These are phyloP conservation scores for Sarcophaga carnaria DNA, from an alignment of 2,888 invertebrate genomes.

Conservation along the genomic window DNA sequence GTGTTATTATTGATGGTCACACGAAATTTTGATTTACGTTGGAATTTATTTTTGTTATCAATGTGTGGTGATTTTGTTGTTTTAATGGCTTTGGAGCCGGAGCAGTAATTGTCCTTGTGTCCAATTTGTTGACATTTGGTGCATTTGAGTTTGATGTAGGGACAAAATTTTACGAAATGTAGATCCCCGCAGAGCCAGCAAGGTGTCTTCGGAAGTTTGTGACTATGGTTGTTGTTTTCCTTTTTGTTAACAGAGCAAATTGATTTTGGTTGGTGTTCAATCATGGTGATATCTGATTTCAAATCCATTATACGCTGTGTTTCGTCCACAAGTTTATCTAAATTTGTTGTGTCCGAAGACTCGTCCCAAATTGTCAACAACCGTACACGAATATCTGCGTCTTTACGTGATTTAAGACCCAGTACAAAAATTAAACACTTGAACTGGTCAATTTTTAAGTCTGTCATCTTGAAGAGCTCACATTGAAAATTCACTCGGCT, in stretches of 20 bases:
- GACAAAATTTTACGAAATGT: slow-evolving; percentile 23
- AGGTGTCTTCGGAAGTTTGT: slow-evolving; percentile 18
- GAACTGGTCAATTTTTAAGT: slow-evolving; percentile 41
- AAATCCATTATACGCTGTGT: slow-evolving; percentile 34
- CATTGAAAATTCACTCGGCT: slow-evolving; percentile 42
- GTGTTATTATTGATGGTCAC: slow-evolving; percentile 13
- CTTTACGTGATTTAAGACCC: slow-evolving; percentile 21
- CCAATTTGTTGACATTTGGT: slow-evolving; percentile 17
- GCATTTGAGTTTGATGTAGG: slow-evolving; percentile 23
- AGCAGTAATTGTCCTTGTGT: slow-evolving; percentile 34
- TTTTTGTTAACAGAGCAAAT: neutral
- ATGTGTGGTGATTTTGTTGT: neutral
- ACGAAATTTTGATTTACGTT: neutral
- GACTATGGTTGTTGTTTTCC: slow-evolving; percentile 1
- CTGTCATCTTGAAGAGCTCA: slow-evolving; percentile 35
- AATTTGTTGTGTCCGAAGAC: neutral
- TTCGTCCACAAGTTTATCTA: slow-evolving; percentile 41
- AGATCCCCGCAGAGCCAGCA: slow-evolving; percentile 13
- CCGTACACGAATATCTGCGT: slow-evolving; percentile 32
- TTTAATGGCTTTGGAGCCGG: neutral
- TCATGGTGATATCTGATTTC: slow-evolving; percentile 31
- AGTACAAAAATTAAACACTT: slow-evolving; percentile 47
- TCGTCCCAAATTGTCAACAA: slow-evolving; percentile 43
- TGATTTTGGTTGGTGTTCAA: slow-evolving; percentile 25
- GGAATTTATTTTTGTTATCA: slow-evolving; percentile 5